Evolutionary conservation across 2,888 invertebrate species (phyloP).

Genomic region (Ormyrus nitidulus): DNA sequence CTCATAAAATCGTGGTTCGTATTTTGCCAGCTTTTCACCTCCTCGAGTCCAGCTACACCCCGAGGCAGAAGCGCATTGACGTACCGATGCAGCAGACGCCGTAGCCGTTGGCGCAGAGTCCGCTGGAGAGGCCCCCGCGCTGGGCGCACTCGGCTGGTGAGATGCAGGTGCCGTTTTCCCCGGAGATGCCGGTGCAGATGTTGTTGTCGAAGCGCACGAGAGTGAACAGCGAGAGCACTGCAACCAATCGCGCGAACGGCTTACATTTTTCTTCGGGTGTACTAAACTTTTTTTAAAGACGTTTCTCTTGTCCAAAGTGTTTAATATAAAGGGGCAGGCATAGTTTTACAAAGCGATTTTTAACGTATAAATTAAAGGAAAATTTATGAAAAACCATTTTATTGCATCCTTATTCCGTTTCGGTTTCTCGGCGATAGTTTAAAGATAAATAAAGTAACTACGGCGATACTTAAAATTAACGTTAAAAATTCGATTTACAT

Average conservation of each 20-base stretch:
- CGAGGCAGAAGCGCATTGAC: neutral
- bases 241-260: neutral
- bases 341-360: neutral
- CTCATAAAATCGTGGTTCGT: too few relatives aligned
- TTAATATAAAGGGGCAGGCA: neutral
- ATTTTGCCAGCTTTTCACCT: too few relatives aligned
- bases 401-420: too few relatives aligned
- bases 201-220: constrained; percentile 87
- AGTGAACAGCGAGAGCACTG: constrained; percentile 88
- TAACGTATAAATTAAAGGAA: neutral
- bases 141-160: constrained; percentile 83
- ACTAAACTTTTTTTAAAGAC: neutral
- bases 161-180: constrained; percentile 89
- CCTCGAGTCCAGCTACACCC: too few relatives aligned
- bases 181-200: constrained; percentile 85
- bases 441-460: too few relatives aligned
- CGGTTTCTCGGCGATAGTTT: too few relatives aligned
- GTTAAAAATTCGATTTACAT: too few relatives aligned
- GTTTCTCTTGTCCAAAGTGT: too few relatives aligned
- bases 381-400: too few relatives aligned
- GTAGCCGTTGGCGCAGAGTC: constrained; percentile 87
- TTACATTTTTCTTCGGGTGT: too few relatives aligned
- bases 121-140: constrained; percentile 85
- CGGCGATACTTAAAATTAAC: too few relatives aligned
- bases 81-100: constrained; percentile 87